Percentiles rank a stretch among this genome's conserved stretches.
Conservation (phyloP, 1,140 invertebrate genomes). For the Dinoponera quadriceps region DNA sequence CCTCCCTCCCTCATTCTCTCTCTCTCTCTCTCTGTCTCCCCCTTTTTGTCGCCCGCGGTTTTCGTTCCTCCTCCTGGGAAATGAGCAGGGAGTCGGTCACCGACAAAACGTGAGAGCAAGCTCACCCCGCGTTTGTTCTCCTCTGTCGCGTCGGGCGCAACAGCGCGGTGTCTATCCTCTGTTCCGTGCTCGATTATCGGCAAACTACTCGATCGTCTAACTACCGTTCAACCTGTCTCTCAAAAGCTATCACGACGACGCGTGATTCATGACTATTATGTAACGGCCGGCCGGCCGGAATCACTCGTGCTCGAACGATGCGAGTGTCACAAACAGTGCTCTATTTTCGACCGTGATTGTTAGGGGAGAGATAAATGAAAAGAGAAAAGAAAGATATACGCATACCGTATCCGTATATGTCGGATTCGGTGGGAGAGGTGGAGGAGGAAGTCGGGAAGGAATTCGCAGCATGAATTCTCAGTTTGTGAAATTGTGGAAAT, state of each 20-base stretch:
- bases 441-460: no score
- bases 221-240: neutral
- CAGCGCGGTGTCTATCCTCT: neutral
- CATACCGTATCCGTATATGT: no score
- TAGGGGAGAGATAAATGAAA: no score
- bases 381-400: no score
- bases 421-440: no score
- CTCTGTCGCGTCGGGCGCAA: neutral
- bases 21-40: neutral
- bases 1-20: neutral
- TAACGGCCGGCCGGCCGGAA: constrained; percentile 4
- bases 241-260: neutral
- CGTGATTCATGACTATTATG: constrained; percentile 19
- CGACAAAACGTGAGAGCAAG: constrained; percentile 53
- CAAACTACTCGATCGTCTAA: neutral
- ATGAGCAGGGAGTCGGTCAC: constrained; percentile 43
- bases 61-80: neutral
- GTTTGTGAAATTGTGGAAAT: no score
- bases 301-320: neutral
- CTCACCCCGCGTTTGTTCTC: neutral
- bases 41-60: no score
- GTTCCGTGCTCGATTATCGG: neutral
- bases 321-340: no score
- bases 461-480: no score
- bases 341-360: no score